Evolutionary conservation across 2,797 vertebrate species (phyloP), one percentile per base, ranked within the genome.

Genomic region (Scyliorhinus canicula): DNA sequence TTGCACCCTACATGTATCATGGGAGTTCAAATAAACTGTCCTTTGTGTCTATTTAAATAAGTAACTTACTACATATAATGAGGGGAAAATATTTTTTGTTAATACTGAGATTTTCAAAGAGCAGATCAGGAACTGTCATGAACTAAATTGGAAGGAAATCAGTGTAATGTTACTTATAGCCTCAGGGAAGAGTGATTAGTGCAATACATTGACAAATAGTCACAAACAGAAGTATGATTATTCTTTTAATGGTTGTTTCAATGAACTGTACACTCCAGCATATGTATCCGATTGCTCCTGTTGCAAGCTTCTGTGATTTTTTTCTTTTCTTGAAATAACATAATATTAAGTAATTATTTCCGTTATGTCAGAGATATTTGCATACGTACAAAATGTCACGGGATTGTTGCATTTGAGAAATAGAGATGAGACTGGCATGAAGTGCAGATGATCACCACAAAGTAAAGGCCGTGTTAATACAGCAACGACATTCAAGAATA

Each of bases 141-240:
- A 47, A 47, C 0, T 93, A 93, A 93, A 69, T 93, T 93, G 91
- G 91, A 93, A 94, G 47, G 31, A 94, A 94, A 94, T 94, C 93
- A 52, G 65, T 93, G 31, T 71, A 93, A 93, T 93, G 65, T 93
- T 93, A 93, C 35, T 93, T 71, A 74, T 71, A 69, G 44, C 65
- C 44, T 93, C 21, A 93, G 65, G 93, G 65, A 93, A 52, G 67
- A 52, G 93, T 35, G 65, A 71, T 93, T 93, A 93, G 93, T 71
- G 67, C 91, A 50, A 93, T 93, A n/a, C 93, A 67, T 69, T 93
- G 91, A 93, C 91, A 65, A 93, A 93, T 93, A 69, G 67, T 93
- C 93, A 93, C 71, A 93, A 71, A 47, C 14, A 93, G 93, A 71
- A 93, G 14, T 69, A 47, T 93, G 91, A n/a, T 93, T 93, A 71